phyloP scores from a whole-genome alignment of 1,140 invertebrate genomes.

The Camponotus floridanus region DNA sequence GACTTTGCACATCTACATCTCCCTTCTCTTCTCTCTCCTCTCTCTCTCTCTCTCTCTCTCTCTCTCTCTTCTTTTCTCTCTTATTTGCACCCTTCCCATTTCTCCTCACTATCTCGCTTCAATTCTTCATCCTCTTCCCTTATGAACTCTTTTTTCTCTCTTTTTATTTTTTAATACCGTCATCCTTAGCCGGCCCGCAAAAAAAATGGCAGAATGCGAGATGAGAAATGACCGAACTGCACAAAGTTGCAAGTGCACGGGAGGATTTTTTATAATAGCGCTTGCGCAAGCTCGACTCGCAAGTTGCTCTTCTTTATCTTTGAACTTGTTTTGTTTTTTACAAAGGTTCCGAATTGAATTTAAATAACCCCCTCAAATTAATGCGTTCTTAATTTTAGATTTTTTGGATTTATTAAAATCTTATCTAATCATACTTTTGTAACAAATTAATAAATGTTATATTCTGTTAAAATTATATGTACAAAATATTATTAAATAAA shows the following conservation, averaged over 20 bases:
- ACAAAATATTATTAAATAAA: neutral
- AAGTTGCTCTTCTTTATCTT: constrained; percentile 26
- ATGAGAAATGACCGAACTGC: constrained; percentile 40
- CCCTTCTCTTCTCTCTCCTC: neutral
- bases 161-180: neutral
- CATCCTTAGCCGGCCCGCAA: neutral
- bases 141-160: neutral
- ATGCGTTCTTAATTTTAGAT: neutral
- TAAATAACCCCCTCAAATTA: neutral
- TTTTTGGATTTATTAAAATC: neutral
- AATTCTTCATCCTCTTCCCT: constrained; percentile 15
- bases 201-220: neutral
- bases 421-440: neutral
- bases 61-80: neutral
- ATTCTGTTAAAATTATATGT: neutral
- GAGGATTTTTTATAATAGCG: constrained; percentile 37
- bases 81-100: constrained; percentile 8
- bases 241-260: constrained; percentile 36
- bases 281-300: constrained; percentile 37
- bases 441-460: neutral
- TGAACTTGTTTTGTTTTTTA: neutral
- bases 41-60: neutral
- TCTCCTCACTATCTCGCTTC: constrained; percentile 26
- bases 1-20: constrained; percentile 56
- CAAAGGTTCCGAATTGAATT: constrained; percentile 10